Conservation (phyloP, 1,140 invertebrate species). For the Drosophila novamexicana region DNA sequence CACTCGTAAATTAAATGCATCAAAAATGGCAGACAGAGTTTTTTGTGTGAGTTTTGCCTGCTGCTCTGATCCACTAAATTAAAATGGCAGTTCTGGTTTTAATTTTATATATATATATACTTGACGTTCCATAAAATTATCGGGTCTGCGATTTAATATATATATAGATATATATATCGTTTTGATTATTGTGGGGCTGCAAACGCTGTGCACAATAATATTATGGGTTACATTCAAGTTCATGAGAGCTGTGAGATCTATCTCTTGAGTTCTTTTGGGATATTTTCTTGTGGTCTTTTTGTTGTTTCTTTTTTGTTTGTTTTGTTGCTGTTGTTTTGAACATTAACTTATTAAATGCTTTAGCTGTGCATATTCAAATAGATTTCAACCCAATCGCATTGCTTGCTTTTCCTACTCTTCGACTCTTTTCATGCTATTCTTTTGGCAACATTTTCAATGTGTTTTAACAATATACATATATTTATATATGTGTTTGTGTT, state of each 20-base stretch:
- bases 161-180: not conserved
- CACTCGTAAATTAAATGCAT: slow-evolving; percentile 58
- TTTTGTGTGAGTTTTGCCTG: not conserved
- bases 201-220: slow-evolving; percentile 13
- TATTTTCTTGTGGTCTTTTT: slow-evolving; percentile 14
- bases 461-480: slow-evolving; percentile 48
- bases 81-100: slow-evolving; percentile 75
- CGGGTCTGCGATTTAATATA: too few species aligned
- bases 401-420: slow-evolving; percentile 4
- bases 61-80: slow-evolving; percentile 63
- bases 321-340: slow-evolving; percentile 23
- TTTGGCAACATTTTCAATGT: slow-evolving; percentile 77
- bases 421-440: slow-evolving; percentile 25
- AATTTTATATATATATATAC: slow-evolving; percentile 27
- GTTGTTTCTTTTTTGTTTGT: slow-evolving; percentile 13
- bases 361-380: slow-evolving; percentile 37
- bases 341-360: slow-evolving; percentile 52
- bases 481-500: slow-evolving; percentile 8
- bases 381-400: slow-evolving; percentile 19
- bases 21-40: slow-evolving; percentile 38
- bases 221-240: slow-evolving; percentile 37
- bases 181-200: slow-evolving; percentile 29
- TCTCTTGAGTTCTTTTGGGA: slow-evolving; percentile 3
- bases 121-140: slow-evolving; percentile 16
- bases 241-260: not conserved